Evolutionary conservation across 1,140 invertebrate species (phyloP).

Genomic region (Gryon sp.): DNA sequence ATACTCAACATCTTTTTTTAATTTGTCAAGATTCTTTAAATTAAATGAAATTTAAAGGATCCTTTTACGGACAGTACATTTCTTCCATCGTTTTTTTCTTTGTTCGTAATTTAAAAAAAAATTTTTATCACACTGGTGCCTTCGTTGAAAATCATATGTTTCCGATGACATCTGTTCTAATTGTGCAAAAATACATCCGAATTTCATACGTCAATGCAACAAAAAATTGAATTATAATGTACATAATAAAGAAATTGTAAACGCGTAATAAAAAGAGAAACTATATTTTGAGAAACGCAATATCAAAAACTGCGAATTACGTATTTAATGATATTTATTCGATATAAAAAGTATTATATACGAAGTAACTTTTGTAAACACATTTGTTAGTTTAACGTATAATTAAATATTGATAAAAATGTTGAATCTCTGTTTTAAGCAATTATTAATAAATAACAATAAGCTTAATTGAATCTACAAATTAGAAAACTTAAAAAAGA

Average conservation of each 20-base stretch:
- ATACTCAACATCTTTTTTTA: neutral
- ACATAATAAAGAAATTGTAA: neutral
- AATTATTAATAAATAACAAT: too few relatives aligned
- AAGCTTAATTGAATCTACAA: too few relatives aligned
- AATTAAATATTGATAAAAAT: too few relatives aligned
- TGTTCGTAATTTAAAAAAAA: neutral
- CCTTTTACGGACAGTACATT: neutral
- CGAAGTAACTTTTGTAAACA: too few relatives aligned
- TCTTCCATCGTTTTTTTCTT: slow-evolving; percentile 2
- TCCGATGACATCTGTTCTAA: too few relatives aligned
- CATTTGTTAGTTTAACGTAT: too few relatives aligned
- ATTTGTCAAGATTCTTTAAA: neutral
- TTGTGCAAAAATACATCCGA: neutral
- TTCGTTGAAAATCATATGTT: too few relatives aligned
- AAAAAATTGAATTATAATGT: slow-evolving; percentile 2
- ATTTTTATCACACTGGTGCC: neutral
- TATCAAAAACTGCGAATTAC: slow-evolving; percentile 2
- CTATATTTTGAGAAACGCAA: slow-evolving; percentile 34
- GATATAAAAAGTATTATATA: slow-evolving; percentile 42
- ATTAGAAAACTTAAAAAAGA: too few relatives aligned
- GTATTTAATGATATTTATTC: slow-evolving; percentile 53
- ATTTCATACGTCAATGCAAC: slow-evolving; percentile 1
- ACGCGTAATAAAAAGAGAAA: neutral
- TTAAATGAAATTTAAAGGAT: slow-evolving; percentile 12
- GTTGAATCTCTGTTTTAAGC: too few relatives aligned